Base-by-base conservation (phyloP, 2,113 vertebrate genomes). In the Tautogolabrus adspersus region DNA sequence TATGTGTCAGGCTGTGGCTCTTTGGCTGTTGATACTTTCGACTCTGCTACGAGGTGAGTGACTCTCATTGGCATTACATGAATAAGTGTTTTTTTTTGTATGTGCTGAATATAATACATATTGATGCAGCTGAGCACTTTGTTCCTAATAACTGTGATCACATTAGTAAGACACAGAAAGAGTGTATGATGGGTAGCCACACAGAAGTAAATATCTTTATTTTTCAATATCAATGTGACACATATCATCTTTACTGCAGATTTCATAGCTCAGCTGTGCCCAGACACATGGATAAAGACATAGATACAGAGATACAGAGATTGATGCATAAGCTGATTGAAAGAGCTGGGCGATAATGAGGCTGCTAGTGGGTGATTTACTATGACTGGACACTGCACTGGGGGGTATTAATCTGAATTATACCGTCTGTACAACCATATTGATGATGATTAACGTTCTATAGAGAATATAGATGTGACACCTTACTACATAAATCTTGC, bases 21-120 rank as follows among this genome's bases (percentile, higher is more conserved):
- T 89, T 16, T 87, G 84, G 89, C 77, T 93, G 59, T 62, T 91
- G 87, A 83, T 83, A 73, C 67, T 91, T 19, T 72, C 78, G 58
- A 83, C 89, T 86, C 82, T 90, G 82, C 79, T 92, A 22, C 88
- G n/a, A n/a, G 91, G 93, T 94, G 73, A 93, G 93, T 91, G 76
- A 85, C 75, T 92, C 83, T 83, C 37, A 72, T 54, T 38, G 11
- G 37, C 6, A 59, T 46, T 52, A 52, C 66, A 72, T 34, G 47
- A 74, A 82, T 69, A 79, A 82, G 71, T 82, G 81, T 79, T 69
- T 60, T 71, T n/a, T 77, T 63, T 34, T 34, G 30, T 34, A 34
- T 34, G 30, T 34, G 4, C 30, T 34, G 30, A 34, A 34, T 34
- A 3, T 34, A 34, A 34, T 34, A 34, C 19, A 60, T 66, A 42